These are phyloP conservation scores for Cataglyphis hispanica DNA, from an alignment of 1,140 invertebrate genomes.

Conservation along the genomic window DNA sequence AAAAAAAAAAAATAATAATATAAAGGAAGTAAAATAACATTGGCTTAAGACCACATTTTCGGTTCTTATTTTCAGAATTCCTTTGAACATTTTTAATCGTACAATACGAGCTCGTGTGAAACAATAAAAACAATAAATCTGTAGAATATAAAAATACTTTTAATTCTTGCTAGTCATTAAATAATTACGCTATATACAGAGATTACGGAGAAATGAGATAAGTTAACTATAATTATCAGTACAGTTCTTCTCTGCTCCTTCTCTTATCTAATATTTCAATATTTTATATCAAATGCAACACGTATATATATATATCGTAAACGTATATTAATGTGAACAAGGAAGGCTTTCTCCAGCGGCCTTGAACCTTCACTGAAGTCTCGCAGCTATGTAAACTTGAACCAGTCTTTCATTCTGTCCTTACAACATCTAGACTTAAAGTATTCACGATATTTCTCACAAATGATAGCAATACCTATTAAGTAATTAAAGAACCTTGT, in stretches of 20 bases:
- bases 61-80: slow-evolving; percentile 67
- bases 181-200: too few species aligned
- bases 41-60: slow-evolving; percentile 40
- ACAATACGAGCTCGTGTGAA: background rate
- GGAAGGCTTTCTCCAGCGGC: slow-evolving; percentile 78
- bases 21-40: slow-evolving; percentile 27
- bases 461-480: background rate
- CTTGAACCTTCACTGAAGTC: slow-evolving; percentile 79
- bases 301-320: slow-evolving; percentile 4
- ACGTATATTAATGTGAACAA: slow-evolving; percentile 70
- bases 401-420: slow-evolving; percentile 80
- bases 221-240: background rate
- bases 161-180: background rate
- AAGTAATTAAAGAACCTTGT: background rate
- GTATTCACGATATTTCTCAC: background rate
- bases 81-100: background rate
- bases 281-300: background rate
- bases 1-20: background rate
- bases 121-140: background rate
- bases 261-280: slow-evolving; percentile 24
- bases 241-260: background rate
- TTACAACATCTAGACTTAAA: slow-evolving; percentile 13
- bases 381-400: slow-evolving; percentile 83
- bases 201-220: background rate
- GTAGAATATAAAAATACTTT: background rate